Evolutionary conservation across 2,113 vertebrate genomes (phyloP).

Genomic region (Colaptes auratus): DNA sequence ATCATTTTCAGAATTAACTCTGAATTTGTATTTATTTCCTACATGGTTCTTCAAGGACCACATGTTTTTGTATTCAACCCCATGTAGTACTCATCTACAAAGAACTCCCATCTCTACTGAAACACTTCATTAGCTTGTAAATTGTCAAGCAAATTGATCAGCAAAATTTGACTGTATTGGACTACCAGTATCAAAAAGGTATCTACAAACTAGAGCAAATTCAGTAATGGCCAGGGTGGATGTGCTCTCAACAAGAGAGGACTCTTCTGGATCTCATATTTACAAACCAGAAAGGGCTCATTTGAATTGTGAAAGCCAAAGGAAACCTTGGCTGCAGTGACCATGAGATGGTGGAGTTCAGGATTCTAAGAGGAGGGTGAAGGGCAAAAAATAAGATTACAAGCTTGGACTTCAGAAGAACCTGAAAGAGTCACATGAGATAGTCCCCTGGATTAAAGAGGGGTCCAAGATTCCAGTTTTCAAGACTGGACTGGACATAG

Average conservation of each 20-base stretch:
- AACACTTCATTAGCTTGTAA: not conserved
- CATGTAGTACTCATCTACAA: not conserved
- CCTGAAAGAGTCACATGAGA: too few relatives aligned
- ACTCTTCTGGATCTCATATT: too few relatives aligned
- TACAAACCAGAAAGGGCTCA: too few relatives aligned
- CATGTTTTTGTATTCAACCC: not conserved
- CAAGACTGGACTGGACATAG: not conserved
- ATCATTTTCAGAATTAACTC: not conserved
- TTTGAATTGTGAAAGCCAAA: too few relatives aligned
- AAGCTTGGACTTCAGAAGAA: too few relatives aligned
- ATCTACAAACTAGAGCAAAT: not conserved
- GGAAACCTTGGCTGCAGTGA: too few relatives aligned
- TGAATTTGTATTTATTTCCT: not conserved
- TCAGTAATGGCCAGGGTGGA: not conserved
- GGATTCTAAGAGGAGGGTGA: too few relatives aligned
- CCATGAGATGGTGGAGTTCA: too few relatives aligned
- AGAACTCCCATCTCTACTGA: not conserved
- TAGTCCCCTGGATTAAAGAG: too few relatives aligned
- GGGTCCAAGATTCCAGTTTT: not conserved
- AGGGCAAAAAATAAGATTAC: too few relatives aligned
- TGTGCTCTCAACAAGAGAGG: too few relatives aligned
- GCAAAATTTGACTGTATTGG: not conserved
- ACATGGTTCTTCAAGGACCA: not conserved
- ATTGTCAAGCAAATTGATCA: not conserved
- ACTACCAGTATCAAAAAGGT: not conserved